phyloP scores from a whole-genome alignment of 2,797 vertebrate genomes.

The Agapornis canus region DNA sequence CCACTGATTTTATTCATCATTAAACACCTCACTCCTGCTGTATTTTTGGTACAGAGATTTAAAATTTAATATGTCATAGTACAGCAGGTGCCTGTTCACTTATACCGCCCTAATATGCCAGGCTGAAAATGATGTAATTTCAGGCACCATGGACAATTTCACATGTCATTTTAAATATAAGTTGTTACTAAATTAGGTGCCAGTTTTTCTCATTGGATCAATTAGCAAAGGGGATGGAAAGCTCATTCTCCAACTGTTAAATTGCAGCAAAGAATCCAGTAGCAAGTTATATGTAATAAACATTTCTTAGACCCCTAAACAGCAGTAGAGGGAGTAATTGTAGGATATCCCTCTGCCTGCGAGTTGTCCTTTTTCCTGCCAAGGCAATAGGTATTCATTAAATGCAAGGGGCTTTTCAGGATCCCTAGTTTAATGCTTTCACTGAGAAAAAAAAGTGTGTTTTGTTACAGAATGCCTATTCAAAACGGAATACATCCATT shows the following conservation, averaged over 20 bases:
- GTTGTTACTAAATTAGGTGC: constrained; percentile 45
- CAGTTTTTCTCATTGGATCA: constrained; percentile 62
- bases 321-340: constrained; percentile 52
- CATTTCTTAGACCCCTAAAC: constrained; percentile 24
- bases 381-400: constrained; percentile 3
- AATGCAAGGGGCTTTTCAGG: neutral
- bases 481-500: neutral
- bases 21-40: neutral
- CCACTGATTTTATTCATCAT: neutral
- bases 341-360: constrained; percentile 48
- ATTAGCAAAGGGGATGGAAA: constrained; percentile 52
- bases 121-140: constrained; percentile 61
- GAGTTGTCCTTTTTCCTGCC: constrained; percentile 28
- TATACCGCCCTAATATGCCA: constrained; percentile 15
- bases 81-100: constrained; percentile 37
- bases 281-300: constrained; percentile 36
- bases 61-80: constrained; percentile 45
- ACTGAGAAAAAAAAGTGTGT: neutral
- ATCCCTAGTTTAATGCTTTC: neutral
- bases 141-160: constrained; percentile 42
- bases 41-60: constrained; percentile 45
- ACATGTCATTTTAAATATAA: constrained; percentile 59
- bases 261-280: constrained; percentile 56
- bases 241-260: constrained; percentile 64
- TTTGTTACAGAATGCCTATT: neutral